phyloP scores from a whole-genome alignment of 2,797 vertebrate species.

The Gymnothorax reevesii region DNA sequence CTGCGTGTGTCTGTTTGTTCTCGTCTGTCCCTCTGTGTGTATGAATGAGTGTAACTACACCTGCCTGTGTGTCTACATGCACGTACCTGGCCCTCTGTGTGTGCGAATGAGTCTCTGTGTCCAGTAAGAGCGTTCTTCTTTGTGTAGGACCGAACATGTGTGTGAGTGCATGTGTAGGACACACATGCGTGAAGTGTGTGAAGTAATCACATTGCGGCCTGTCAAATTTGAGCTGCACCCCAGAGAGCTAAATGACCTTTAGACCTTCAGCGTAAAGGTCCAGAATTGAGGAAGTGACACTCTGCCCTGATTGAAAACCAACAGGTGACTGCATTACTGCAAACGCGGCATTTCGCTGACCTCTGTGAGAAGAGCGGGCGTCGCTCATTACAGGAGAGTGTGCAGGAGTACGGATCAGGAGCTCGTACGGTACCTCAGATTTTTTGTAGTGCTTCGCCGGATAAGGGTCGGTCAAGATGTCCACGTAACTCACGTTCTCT shows the following conservation, averaged over 20 bases:
- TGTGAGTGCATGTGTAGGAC: slow-evolving; percentile 18
- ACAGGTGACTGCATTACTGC: slow-evolving; percentile 20
- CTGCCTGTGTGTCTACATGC: slow-evolving; percentile 21
- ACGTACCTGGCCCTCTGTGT: background rate
- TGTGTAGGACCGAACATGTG: background rate
- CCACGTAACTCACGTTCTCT: slow-evolving; percentile 71
- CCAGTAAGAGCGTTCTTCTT: background rate
- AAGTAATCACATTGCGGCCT: slow-evolving; percentile 6
- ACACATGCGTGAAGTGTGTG: slow-evolving; percentile 46
- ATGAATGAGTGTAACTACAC: no score
- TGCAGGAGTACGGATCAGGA: background rate
- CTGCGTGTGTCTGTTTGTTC: no score
- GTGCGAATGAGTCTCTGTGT: slow-evolving; percentile 22
- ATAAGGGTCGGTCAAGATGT: slow-evolving; percentile 77
- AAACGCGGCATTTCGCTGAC: background rate
- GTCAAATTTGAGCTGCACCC: background rate
- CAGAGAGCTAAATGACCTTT: slow-evolving; percentile 12
- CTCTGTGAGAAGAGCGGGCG: background rate
- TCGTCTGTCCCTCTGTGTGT: background rate
- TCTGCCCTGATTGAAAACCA: slow-evolving; percentile 26
- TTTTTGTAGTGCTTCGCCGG: slow-evolving; percentile 77
- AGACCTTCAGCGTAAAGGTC: slow-evolving; percentile 12
- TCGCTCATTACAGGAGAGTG: background rate
- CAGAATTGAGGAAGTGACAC: slow-evolving; percentile 38
- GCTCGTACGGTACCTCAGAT: slow-evolving; percentile 62